phyloP scores from a whole-genome alignment of 92 coral and sea anemone species.

The Isaurus tuberculatus region DNA sequence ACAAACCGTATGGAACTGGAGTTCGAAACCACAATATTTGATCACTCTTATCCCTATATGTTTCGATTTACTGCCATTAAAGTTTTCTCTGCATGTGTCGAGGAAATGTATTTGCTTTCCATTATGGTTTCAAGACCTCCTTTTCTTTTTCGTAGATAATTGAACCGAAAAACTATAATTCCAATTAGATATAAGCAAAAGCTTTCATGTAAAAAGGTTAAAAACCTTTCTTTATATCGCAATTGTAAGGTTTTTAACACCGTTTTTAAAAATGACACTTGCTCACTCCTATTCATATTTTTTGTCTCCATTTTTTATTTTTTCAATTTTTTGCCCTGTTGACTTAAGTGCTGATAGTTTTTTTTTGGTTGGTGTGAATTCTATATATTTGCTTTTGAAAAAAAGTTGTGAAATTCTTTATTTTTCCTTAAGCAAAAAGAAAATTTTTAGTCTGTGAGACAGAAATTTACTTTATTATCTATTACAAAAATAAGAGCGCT shows the following conservation, averaged over 20 bases:
- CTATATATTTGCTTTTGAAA: neutral
- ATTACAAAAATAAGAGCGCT: neutral
- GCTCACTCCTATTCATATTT: too few relatives aligned
- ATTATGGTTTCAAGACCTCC: too few relatives aligned
- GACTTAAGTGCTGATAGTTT: neutral
- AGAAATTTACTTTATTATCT: neutral
- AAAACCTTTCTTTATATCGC: too few relatives aligned
- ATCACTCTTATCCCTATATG: neutral
- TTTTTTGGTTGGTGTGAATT: neutral
- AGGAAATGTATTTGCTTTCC: too few relatives aligned
- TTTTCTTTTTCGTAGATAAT: too few relatives aligned
- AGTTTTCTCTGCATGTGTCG: too few relatives aligned
- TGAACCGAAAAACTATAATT: too few relatives aligned
- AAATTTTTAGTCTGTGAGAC: neutral
- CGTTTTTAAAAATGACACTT: too few relatives aligned
- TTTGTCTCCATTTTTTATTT: too few relatives aligned
- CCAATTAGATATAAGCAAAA: too few relatives aligned
- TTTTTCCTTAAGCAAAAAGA: neutral
- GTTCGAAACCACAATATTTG: neutral
- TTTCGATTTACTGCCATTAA: neutral
- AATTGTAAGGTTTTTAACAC: too few relatives aligned
- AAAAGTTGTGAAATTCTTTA: neutral
- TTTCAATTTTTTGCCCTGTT: neutral
- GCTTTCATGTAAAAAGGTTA: too few relatives aligned
- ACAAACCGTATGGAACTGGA: neutral